Evolutionary conservation across 2,113 vertebrate species (phyloP).

Genomic region (Pelecanus crispus): DNA sequence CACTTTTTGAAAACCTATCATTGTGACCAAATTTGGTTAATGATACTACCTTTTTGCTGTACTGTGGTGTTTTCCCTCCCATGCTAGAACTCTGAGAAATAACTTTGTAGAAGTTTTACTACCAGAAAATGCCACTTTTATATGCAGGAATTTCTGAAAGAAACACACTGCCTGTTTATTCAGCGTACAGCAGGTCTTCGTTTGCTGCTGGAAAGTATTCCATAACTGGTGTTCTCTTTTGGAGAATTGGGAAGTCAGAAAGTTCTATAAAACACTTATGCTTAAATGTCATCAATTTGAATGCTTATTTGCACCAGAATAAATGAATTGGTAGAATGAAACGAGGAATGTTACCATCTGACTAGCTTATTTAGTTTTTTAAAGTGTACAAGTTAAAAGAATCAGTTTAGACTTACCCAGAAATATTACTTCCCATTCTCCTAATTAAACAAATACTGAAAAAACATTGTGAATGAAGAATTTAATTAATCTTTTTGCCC

Average conservation of each 20-base stretch:
- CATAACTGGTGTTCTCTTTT: neutral
- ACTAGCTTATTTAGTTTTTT: neutral
- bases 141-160: neutral
- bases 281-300: neutral
- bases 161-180: neutral
- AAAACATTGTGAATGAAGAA: neutral
- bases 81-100: neutral
- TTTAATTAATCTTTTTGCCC: neutral
- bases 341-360: neutral
- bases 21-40: neutral
- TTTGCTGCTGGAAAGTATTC: neutral
- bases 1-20: neutral
- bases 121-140: neutral
- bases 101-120: neutral
- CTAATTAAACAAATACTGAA: neutral
- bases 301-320: neutral
- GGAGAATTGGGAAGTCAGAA: neutral
- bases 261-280: neutral
- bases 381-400: neutral
- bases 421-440: neutral
- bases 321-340: neutral
- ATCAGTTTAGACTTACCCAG: neutral
- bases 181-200: rapidly evolving
- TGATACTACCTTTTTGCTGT: neutral
- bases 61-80: neutral